Conservation (phyloP, 2,113 vertebrate species). For the Holacanthus passer region DNA sequence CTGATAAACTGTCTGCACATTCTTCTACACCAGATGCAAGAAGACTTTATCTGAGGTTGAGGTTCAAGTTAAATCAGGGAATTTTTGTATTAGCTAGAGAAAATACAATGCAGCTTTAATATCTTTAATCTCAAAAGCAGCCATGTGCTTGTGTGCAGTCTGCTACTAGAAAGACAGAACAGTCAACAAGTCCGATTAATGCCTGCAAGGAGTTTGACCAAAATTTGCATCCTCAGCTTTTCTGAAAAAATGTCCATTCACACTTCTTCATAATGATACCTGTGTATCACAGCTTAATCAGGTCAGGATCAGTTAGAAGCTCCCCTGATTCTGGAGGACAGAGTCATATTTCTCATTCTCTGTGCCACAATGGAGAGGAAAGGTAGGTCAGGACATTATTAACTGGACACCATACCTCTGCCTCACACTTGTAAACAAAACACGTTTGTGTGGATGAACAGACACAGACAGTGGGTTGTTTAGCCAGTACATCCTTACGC, state of each 20-base stretch:
- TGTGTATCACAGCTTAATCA: not conserved
- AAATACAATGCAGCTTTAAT: no score
- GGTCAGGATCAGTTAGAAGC: not conserved
- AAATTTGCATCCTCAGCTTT: no score
- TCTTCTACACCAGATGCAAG: no score
- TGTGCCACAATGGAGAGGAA: not conserved
- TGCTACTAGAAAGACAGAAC: no score
- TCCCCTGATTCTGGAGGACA: not conserved
- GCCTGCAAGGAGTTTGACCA: not conserved
- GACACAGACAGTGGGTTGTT: no score
- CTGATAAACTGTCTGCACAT: no score
- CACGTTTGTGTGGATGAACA: not conserved
- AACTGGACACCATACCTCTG: not conserved
- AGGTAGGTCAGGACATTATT: not conserved
- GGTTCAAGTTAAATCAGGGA: no score
- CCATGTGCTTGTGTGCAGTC: no score
- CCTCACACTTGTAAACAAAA: not conserved
- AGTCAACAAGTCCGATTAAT: not conserved
- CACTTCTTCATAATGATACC: not conserved
- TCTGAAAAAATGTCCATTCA: no score
- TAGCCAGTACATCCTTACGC: not conserved
- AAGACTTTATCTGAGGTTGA: no score
- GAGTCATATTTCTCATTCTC: not conserved
- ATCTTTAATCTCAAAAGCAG: no score
- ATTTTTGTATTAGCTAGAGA: no score